These are phyloP conservation scores for Leptinotarsa tumamoca DNA, from an alignment of 2,888 invertebrate genomes.

Conservation along the genomic window DNA sequence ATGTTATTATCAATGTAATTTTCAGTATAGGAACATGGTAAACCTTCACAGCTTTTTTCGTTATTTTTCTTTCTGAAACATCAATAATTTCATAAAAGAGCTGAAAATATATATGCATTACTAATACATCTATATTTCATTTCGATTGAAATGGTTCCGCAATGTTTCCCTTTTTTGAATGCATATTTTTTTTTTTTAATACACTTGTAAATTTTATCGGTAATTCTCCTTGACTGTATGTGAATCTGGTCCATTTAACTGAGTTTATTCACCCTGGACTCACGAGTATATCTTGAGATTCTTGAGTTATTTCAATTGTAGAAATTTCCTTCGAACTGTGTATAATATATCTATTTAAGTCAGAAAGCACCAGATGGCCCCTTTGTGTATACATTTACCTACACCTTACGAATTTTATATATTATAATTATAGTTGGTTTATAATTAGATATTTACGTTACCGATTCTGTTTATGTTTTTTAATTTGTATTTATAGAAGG, in stretches of 20 bases:
- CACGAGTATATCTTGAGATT: conserved; percentile 40
- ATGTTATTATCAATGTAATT: too few relatives aligned
- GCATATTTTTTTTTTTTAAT: too few relatives aligned
- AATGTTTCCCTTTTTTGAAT: too few relatives aligned
- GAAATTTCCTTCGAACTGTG: conserved; percentile 64
- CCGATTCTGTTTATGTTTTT: conserved; percentile 56
- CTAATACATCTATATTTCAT: too few relatives aligned
- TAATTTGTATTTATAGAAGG: conserved; percentile 53
- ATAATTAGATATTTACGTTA: conserved; percentile 60
- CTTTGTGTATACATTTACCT: conserved; percentile 64
- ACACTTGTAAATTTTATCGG: too few relatives aligned
- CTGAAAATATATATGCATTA: too few relatives aligned
- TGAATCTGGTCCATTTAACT: neutral
- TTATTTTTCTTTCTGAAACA: too few relatives aligned
- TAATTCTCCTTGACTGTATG: too few relatives aligned
- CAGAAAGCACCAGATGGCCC: conserved; percentile 63
- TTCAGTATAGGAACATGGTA: too few relatives aligned
- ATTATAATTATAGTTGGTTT: conserved; percentile 59
- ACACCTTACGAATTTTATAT: conserved; percentile 64
- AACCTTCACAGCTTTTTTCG: too few relatives aligned
- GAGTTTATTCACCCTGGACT: conserved; percentile 6
- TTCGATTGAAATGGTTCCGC: too few relatives aligned
- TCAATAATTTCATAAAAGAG: too few relatives aligned
- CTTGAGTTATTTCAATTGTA: conserved; percentile 61
- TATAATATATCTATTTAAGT: conserved; percentile 66